These are phyloP conservation scores for Lamprologus speciosus DNA, from an alignment of 2,113 vertebrate genomes.

Conservation along the genomic window DNA sequence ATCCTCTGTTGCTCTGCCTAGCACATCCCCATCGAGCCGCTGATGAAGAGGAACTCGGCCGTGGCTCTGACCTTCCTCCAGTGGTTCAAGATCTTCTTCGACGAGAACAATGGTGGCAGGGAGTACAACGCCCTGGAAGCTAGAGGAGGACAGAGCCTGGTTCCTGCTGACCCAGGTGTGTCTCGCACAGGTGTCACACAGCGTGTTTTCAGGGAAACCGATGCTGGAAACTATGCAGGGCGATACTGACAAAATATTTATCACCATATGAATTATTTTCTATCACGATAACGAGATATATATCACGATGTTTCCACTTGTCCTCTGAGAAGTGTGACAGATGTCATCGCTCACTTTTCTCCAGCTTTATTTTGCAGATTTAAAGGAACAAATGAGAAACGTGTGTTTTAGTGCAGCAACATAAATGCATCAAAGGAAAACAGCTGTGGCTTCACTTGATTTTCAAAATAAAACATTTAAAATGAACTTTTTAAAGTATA, in stretches of 20 bases:
- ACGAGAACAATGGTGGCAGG: constrained; percentile 69
- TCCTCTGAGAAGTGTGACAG: neutral
- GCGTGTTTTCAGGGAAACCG: neutral
- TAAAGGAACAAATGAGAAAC: neutral
- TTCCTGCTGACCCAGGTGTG: neutral
- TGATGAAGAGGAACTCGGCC: constrained; percentile 75
- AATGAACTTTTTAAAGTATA: neutral
- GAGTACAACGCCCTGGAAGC: constrained; percentile 75
- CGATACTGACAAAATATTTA: accelerated
- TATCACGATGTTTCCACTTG: neutral
- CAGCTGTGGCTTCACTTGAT: neutral
- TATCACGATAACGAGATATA: neutral
- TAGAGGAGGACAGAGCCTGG: constrained; percentile 74
- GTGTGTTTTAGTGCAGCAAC: neutral
- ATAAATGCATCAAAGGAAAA: neutral
- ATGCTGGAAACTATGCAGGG: neutral
- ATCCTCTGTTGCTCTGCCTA: neutral
- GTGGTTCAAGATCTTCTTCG: constrained; percentile 86
- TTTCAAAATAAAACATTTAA: neutral
- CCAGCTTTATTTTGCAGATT: neutral
- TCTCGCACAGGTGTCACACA: neutral
- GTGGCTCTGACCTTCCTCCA: constrained; percentile 80
- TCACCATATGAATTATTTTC: accelerated
- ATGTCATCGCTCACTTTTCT: neutral
- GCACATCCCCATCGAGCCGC: constrained; percentile 68